Conservation (phyloP, 2,113 vertebrate genomes). For the Pluvialis apricaria region DNA sequence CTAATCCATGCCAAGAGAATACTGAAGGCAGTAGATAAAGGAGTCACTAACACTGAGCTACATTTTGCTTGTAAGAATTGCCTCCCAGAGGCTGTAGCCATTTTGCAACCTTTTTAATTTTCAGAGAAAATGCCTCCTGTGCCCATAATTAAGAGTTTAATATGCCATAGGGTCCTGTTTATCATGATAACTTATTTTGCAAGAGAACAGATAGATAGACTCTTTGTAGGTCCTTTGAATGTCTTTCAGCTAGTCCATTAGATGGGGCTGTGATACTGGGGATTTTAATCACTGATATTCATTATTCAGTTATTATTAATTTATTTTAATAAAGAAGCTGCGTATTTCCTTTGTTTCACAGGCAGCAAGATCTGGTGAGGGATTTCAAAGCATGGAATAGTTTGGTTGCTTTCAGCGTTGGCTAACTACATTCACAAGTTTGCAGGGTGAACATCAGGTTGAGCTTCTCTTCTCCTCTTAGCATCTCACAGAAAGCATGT, state of each 20-base stretch:
- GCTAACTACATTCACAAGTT: background rate
- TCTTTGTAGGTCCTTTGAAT: background rate
- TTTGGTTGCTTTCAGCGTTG: background rate
- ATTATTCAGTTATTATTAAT: conserved; percentile 11
- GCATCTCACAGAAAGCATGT: background rate
- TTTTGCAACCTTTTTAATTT: conserved; percentile 49
- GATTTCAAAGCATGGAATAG: background rate
- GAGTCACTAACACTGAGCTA: background rate
- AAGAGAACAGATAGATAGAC: background rate
- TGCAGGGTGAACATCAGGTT: background rate
- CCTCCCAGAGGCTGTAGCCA: conserved; percentile 15
- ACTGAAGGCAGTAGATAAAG: conserved; percentile 46
- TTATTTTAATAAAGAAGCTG: conserved; percentile 2
- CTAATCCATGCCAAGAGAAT: background rate
- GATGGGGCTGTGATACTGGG: conserved; percentile 63
- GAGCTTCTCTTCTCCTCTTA: background rate
- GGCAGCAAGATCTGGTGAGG: background rate
- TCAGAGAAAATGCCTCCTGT: conserved; percentile 13
- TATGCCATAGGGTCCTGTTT: conserved; percentile 1
- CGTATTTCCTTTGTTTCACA: background rate
- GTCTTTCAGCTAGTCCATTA: conserved; percentile 57
- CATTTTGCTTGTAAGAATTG: background rate
- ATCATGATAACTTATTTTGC: background rate
- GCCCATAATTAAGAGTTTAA: conserved; percentile 25
- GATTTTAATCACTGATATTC: conserved; percentile 15